phyloP scores from a whole-genome alignment of 2,888 invertebrate genomes.

The Choristoneura rosaceana region DNA sequence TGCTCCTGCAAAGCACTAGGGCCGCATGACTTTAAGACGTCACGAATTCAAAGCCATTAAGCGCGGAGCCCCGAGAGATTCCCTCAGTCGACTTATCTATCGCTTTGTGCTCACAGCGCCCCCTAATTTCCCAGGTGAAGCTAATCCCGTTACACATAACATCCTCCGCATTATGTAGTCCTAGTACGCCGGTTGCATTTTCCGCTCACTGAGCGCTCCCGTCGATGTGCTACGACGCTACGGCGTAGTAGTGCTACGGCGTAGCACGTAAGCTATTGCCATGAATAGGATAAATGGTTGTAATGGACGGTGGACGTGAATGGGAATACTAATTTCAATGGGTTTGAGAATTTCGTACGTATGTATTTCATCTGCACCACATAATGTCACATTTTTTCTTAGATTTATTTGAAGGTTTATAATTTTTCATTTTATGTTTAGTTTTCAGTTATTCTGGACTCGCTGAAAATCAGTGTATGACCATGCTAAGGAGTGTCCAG shows the following conservation, averaged over 20 bases:
- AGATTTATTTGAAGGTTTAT: too few species aligned
- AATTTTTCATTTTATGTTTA: too few species aligned
- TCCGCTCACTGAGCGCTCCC: conserved; percentile 48
- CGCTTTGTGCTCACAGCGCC: conserved; percentile 25
- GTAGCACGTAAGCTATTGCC: background rate
- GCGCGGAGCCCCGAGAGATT: background rate
- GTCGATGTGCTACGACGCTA: conserved; percentile 44
- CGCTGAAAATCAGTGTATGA: too few species aligned
- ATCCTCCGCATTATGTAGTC: conserved; percentile 39
- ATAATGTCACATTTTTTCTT: too few species aligned
- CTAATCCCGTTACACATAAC: conserved; percentile 36
- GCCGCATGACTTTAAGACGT: background rate
- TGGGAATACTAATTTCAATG: background rate
- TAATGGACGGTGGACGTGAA: conserved; percentile 25
- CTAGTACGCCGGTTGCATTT: conserved; percentile 53
- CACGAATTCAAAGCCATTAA: background rate
- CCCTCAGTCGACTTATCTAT: conserved; percentile 3
- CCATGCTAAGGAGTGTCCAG: too few species aligned
- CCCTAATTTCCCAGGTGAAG: conserved; percentile 38
- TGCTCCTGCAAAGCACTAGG: too few species aligned
- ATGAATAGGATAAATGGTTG: conserved; percentile 29
- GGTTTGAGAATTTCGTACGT: too few species aligned
- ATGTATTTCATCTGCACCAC: too few species aligned
- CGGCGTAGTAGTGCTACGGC: conserved; percentile 21
- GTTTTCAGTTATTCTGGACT: too few species aligned